Percentiles rank a stretch among this genome's conserved stretches.
phyloP scores from a whole-genome alignment of 2,113 vertebrate genomes.

The Eulacestoma nigropectus region DNA sequence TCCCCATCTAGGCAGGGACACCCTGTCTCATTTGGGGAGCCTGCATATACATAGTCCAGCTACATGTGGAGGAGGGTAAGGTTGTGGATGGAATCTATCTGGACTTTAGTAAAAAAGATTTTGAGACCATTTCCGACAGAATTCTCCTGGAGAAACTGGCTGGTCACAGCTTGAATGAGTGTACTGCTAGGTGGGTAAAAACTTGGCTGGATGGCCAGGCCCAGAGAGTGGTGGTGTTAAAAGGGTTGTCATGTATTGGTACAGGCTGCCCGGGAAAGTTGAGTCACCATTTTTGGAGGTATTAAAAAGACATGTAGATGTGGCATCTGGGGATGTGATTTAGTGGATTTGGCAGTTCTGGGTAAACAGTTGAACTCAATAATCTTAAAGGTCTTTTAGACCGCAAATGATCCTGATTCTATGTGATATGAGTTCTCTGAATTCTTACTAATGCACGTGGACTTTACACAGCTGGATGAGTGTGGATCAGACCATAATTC shows the following conservation, averaged over 20 bases:
- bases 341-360: not conserved
- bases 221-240: not conserved
- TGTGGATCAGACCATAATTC: not conserved
- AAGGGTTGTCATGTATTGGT: not conserved
- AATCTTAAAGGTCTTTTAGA: not conserved
- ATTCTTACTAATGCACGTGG: rapidly evolving
- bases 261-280: not conserved
- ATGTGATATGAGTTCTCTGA: not conserved
- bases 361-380: not conserved
- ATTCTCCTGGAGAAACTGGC: not conserved
- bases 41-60: not conserved
- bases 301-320: not conserved
- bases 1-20: not conserved
- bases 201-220: not conserved
- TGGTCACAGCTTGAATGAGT: not conserved
- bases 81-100: too few relatives aligned
- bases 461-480: not conserved
- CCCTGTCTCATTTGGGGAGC: not conserved
- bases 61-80: not conserved
- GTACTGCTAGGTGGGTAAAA: not conserved
- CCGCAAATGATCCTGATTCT: not conserved
- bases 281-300: not conserved
- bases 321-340: not conserved
- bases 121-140: not conserved
- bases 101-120: not conserved